A percentile compares a stretch with the other conserved stretches of the same genome.
Evolutionary conservation across 1,140 invertebrate species (phyloP).

Genomic region (Hycleus phaleratus): DNA sequence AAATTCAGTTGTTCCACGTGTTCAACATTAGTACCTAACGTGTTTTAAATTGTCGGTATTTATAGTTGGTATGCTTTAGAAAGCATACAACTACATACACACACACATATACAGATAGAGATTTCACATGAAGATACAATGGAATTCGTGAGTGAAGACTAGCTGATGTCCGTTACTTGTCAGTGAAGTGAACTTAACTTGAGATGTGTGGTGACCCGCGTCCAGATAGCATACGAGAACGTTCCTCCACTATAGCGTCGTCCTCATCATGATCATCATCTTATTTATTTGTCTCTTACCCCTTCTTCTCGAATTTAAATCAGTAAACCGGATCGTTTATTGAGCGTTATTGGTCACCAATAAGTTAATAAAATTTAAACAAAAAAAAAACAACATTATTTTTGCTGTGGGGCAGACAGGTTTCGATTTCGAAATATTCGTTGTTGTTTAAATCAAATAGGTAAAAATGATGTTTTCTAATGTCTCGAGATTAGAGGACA

Average conservation of each 20-base stretch:
- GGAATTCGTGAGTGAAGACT: constrained; percentile 33
- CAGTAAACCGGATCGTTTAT: too few species aligned
- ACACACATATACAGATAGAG: constrained; percentile 21
- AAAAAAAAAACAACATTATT: too few species aligned
- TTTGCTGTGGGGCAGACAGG: too few species aligned
- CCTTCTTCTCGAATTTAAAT: too few species aligned
- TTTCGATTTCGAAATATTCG: too few species aligned
- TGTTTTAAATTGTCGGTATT: constrained; percentile 17
- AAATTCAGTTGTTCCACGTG: too few species aligned
- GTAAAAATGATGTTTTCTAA: too few species aligned
- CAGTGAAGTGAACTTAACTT: constrained; percentile 17
- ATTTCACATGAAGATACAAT: constrained; percentile 35
- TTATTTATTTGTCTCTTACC: background rate
- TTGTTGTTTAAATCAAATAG: too few species aligned
- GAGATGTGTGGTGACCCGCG: constrained; percentile 20
- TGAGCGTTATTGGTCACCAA: too few species aligned
- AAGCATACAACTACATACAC: constrained; percentile 18
- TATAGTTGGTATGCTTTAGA: constrained; percentile 28
- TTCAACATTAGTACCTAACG: constrained; percentile 8
- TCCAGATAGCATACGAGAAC: constrained; percentile 10
- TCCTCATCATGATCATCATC: background rate
- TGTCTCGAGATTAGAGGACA: too few species aligned
- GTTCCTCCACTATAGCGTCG: background rate
- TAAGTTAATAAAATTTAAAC: too few species aligned
- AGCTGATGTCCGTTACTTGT: constrained; percentile 21